These are phyloP conservation scores for Drosophila athabasca DNA, from an alignment of 1,140 invertebrate species.

Conservation along the genomic window DNA sequence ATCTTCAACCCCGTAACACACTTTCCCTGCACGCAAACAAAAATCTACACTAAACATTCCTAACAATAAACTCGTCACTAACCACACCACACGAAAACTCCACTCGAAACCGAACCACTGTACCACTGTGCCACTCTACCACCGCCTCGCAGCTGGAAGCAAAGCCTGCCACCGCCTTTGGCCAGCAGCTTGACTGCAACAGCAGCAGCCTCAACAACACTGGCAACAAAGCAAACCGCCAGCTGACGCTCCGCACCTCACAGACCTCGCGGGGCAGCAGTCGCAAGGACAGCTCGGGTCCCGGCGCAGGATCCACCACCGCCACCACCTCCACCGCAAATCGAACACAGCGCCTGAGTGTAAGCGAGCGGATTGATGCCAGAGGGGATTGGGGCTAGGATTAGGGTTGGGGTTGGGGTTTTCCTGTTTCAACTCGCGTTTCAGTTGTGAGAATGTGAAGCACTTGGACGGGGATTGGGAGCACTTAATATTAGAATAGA, in stretches of 20 bases:
- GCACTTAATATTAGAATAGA: neutral
- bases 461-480: neutral
- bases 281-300: conserved; percentile 47
- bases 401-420: neutral
- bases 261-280: conserved; percentile 59
- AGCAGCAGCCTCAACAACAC: conserved; percentile 61
- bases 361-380: conserved; percentile 60
- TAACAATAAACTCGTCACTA: conserved; percentile 44
- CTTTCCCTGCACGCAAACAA: conserved; percentile 27
- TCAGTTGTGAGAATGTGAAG: conserved; percentile 30
- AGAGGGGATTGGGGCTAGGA: conserved; percentile 4
- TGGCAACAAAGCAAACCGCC: conserved; percentile 75
- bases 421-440: conserved; percentile 13
- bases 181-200: conserved; percentile 79
- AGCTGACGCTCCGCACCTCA: conserved; percentile 73
- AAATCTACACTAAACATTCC: conserved; percentile 33
- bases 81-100: conserved; percentile 30
- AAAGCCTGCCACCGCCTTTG: conserved; percentile 74
- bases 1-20: conserved; percentile 35
- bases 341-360: conserved; percentile 78
- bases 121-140: conserved; percentile 13
- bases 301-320: conserved; percentile 36
- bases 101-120: conserved; percentile 21
- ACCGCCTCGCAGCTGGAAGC: conserved; percentile 55
- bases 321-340: conserved; percentile 49